Conservation (phyloP, 2,113 vertebrate species). For the Pseudorhombus dupliciocellatus region DNA sequence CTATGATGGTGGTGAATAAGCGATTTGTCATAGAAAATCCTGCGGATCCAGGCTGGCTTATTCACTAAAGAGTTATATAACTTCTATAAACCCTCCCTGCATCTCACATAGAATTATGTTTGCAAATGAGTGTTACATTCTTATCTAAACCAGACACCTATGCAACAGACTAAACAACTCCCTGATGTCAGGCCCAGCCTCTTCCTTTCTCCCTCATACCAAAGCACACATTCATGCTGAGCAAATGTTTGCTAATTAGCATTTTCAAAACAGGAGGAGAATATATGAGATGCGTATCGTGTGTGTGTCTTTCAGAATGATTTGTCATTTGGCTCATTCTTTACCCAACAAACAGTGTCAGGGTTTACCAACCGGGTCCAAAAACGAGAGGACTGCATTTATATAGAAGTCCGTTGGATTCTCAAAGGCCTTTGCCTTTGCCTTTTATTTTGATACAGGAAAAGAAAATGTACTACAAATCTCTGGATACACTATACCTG, state of each 20-base stretch:
- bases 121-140: constrained; percentile 65
- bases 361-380: background rate
- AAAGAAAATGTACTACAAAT: too few species aligned
- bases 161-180: constrained; percentile 59
- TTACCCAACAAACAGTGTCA: constrained; percentile 12
- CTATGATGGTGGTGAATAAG: constrained; percentile 69
- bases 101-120: constrained; percentile 63
- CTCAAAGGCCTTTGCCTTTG: too few species aligned
- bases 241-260: constrained; percentile 66
- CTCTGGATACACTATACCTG: too few species aligned
- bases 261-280: constrained; percentile 57
- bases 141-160: constrained; percentile 64
- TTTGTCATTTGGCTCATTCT: constrained; percentile 44
- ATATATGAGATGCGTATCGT: constrained; percentile 54
- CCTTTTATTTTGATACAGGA: too few species aligned
- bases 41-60: constrained; percentile 67
- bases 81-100: constrained; percentile 50
- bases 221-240: constrained; percentile 52
- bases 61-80: constrained; percentile 64
- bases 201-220: constrained; percentile 33
- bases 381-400: background rate
- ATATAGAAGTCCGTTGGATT: too few species aligned
- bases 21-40: constrained; percentile 72
- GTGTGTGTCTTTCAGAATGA: constrained; percentile 40
- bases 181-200: constrained; percentile 40